Conservation (phyloP, 2,888 invertebrate genomes). For the Mesoligia furuncula region DNA sequence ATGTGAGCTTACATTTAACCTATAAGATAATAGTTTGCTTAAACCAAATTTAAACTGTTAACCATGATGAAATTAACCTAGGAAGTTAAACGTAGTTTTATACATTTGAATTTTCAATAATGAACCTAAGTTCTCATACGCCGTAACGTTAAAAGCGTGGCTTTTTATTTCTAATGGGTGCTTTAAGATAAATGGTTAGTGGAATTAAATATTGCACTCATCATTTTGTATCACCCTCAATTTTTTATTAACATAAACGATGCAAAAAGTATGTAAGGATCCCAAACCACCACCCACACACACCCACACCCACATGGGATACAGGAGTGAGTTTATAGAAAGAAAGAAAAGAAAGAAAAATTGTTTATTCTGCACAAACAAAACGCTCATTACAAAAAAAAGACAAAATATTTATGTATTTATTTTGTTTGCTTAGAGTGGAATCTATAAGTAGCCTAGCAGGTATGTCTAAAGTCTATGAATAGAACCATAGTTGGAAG, state of each 20-base stretch:
- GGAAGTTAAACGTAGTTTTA: not conserved
- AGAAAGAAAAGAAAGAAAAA: too few relatives aligned
- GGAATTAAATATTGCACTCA: conserved; percentile 1
- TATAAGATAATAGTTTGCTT: not conserved
- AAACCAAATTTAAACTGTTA: not conserved
- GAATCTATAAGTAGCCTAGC: not conserved
- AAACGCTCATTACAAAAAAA: too few relatives aligned
- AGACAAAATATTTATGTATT: not conserved
- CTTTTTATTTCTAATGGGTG: conserved; percentile 20
- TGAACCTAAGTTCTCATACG: not conserved
- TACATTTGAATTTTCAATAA: not conserved
- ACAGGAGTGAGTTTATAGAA: not conserved
- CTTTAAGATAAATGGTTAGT: not conserved
- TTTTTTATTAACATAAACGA: not conserved
- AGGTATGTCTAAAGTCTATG: not conserved
- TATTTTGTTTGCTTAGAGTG: not conserved
- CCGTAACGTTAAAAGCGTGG: not conserved
- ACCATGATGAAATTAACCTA: not conserved
- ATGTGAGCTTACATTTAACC: conserved; percentile 11
- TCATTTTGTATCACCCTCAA: not conserved
- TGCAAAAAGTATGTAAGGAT: not conserved
- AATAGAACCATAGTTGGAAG: too few relatives aligned
- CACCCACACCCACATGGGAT: too few relatives aligned
- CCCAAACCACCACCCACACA: too few relatives aligned
- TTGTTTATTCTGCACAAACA: too few relatives aligned